These are phyloP conservation scores for Lasaia peninsularis DNA, from an alignment of 1,140 invertebrate species.

Conservation along the genomic window DNA sequence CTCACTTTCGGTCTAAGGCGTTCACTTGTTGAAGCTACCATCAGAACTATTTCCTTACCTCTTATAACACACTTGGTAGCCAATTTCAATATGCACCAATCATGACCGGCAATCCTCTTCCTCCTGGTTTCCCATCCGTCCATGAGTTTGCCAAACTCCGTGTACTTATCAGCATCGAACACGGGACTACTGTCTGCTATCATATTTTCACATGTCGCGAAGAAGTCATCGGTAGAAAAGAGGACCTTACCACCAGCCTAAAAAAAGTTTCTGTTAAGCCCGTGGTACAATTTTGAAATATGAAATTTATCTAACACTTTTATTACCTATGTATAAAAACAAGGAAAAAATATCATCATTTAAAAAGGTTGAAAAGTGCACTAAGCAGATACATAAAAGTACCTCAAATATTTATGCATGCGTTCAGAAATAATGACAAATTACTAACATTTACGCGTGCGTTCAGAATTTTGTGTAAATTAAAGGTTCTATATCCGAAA, in stretches of 20 bases:
- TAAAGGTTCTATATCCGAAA: no score
- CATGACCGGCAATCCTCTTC: conserved; percentile 80
- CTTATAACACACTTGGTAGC: conserved; percentile 78
- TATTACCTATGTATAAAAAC: no score
- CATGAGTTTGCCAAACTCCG: conserved; percentile 84
- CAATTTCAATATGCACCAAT: conserved; percentile 82
- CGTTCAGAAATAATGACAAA: no score
- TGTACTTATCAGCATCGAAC: conserved; percentile 80
- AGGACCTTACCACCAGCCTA: conserved; percentile 79
- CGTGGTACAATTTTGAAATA: no score
- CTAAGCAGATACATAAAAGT: no score
- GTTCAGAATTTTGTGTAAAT: no score
- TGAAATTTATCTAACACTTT: no score
- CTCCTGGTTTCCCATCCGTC: conserved; percentile 85
- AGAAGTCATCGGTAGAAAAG: conserved; percentile 84
- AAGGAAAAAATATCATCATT: no score
- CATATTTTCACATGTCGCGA: conserved; percentile 82
- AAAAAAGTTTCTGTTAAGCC: conserved; percentile 16
- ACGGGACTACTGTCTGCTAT: conserved; percentile 77
- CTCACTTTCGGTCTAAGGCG: no score
- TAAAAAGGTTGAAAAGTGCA: no score
- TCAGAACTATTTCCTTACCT: conserved; percentile 46
- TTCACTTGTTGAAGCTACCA: neutral
- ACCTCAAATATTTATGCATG: no score
- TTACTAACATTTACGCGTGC: no score